Percentiles rank a stretch among this genome's conserved stretches.
Evolutionary conservation across 2,888 invertebrate species (phyloP).

Genomic region (Agonopterix heracliana): DNA sequence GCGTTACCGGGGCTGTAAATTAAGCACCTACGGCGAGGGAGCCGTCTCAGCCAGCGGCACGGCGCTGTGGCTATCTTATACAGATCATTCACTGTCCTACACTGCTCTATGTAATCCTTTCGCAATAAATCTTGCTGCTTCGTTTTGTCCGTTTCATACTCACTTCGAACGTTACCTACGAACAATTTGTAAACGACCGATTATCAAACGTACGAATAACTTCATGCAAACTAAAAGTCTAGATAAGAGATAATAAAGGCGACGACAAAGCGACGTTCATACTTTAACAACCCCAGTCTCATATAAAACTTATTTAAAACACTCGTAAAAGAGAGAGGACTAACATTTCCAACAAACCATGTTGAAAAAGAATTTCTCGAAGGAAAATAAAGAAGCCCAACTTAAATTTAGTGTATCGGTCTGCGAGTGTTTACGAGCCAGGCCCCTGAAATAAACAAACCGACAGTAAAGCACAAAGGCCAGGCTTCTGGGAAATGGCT

Average conservation of each 20-base stretch:
- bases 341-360: slow-evolving; percentile 19
- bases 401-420: slow-evolving; percentile 64
- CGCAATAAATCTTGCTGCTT: slow-evolving; percentile 1
- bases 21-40: slow-evolving; percentile 48
- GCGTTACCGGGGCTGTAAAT: slow-evolving; percentile 71
- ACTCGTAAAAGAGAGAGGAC: slow-evolving; percentile 12
- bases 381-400: slow-evolving; percentile 56
- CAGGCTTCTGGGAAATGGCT: slow-evolving; percentile 52
- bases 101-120: slow-evolving; percentile 2
- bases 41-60: slow-evolving; percentile 13
- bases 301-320: slow-evolving; percentile 12
- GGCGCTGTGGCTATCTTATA: slow-evolving; percentile 47
- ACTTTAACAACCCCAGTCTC: slow-evolving; percentile 1
- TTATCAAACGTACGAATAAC: too few relatives aligned
- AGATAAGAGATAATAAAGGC: background rate
- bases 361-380: slow-evolving; percentile 32
- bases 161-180: too few relatives aligned
- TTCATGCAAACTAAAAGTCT: background rate
- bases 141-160: background rate
- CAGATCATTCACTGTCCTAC: slow-evolving; percentile 47
- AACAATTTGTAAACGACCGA: too few relatives aligned
- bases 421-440: slow-evolving; percentile 66
- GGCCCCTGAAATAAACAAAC: slow-evolving; percentile 66
- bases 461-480: slow-evolving; percentile 60
- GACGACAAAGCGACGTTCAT: background rate